Evolutionary conservation across 2,113 vertebrate genomes (phyloP).

Genomic region (Dicrurus megarhynchus): DNA sequence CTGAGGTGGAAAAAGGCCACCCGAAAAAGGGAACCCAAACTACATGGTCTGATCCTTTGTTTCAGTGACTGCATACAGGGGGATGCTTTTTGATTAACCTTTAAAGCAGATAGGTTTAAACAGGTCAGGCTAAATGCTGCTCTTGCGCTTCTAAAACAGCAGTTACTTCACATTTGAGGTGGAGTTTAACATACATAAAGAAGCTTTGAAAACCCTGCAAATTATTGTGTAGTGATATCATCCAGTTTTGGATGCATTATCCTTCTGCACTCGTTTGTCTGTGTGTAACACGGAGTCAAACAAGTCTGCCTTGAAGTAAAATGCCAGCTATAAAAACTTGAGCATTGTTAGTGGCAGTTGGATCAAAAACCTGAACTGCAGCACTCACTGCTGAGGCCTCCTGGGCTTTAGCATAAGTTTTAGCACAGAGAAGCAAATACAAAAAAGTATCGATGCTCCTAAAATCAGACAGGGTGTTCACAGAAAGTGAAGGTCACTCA

Average conservation of each 20-base stretch:
- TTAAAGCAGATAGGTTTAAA: background rate
- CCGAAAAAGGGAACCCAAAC: background rate
- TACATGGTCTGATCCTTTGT: background rate
- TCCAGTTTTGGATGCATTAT: background rate
- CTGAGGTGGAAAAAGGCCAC: background rate
- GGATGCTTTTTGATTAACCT: background rate
- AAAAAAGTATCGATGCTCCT: background rate
- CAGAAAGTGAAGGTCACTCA: background rate
- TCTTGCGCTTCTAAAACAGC: background rate
- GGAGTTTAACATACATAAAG: background rate
- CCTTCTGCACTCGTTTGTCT: background rate
- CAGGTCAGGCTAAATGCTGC: background rate
- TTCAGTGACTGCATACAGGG: background rate
- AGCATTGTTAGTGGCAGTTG: background rate
- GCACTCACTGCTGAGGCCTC: background rate
- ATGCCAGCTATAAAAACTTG: background rate
- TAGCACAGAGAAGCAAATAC: background rate
- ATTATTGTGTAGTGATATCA: background rate
- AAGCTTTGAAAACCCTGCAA: background rate
- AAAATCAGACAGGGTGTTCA: background rate
- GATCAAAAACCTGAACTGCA: background rate
- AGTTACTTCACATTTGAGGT: background rate
- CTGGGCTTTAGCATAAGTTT: background rate
- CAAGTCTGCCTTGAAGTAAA: background rate
- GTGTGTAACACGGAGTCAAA: fast-evolving